These are phyloP conservation scores for Nesoenas mayeri DNA, from an alignment of 2,113 vertebrate species.

Conservation along the genomic window DNA sequence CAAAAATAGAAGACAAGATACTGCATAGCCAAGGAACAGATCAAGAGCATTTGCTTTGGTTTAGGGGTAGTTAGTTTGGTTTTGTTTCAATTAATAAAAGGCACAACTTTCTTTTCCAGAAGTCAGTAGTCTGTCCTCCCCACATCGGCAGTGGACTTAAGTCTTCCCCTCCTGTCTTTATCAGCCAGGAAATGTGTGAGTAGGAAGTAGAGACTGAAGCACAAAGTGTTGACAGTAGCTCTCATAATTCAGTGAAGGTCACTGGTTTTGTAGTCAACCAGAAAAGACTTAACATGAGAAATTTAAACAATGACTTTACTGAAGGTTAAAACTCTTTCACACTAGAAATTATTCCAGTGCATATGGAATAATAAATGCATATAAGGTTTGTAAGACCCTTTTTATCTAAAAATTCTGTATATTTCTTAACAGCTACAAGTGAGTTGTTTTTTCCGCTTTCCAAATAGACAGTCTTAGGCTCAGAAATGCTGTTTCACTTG, in stretches of 20 bases:
- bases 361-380: neutral
- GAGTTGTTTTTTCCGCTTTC: neutral
- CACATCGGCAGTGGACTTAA: neutral
- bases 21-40: neutral
- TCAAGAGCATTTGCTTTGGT: neutral
- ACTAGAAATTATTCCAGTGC: neutral
- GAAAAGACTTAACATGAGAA: conserved; percentile 13
- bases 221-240: neutral
- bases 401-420: neutral
- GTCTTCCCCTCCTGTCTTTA: neutral
- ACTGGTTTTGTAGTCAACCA: conserved; percentile 13
- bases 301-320: neutral
- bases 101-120: neutral
- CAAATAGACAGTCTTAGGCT: neutral
- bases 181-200: neutral
- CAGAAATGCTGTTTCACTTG: neutral
- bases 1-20: neutral
- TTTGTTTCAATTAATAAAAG: neutral
- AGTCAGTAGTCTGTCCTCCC: neutral
- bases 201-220: neutral
- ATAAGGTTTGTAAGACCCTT: neutral
- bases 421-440: neutral
- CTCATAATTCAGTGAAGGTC: conserved; percentile 40
- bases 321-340: conserved; percentile 3
- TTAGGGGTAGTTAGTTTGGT: neutral